phyloP scores from a whole-genome alignment of 2,888 invertebrate genomes.

The Trissolcus japonicus region DNA sequence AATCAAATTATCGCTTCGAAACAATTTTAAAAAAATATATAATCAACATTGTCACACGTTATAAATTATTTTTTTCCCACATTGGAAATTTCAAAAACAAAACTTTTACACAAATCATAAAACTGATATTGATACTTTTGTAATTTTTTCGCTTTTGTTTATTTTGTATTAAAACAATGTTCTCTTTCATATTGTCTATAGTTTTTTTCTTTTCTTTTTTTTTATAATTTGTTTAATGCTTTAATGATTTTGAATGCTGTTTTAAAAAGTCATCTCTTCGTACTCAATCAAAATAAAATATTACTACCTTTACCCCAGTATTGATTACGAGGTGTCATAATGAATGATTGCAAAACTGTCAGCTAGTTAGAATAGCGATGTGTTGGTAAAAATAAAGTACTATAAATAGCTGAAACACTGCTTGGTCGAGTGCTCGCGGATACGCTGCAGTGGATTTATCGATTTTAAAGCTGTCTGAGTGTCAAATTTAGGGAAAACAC shows the following conservation, averaged over 20 bases:
- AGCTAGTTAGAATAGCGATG: slow-evolving; percentile 51
- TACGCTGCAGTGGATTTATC: slow-evolving; percentile 54
- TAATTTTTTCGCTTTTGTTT: no score
- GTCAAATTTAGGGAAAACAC: slow-evolving; percentile 43
- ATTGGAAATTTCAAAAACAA: no score
- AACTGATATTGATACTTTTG: no score
- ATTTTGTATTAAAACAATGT: no score
- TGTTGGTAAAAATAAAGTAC: slow-evolving; percentile 52
- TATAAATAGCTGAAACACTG: slow-evolving; percentile 52
- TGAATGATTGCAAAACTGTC: slow-evolving; percentile 57
- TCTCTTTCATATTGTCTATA: no score
- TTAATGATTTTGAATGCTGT: background rate
- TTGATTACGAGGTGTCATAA: slow-evolving; percentile 57
- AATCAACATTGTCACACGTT: no score
- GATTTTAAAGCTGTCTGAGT: slow-evolving; percentile 54
- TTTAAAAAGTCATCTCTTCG: no score
- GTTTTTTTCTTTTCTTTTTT: background rate
- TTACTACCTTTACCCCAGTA: slow-evolving; percentile 48
- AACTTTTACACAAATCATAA: no score
- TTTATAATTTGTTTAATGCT: no score
- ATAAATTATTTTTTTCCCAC: no score
- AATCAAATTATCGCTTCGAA: slow-evolving; percentile 52
- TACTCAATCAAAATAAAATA: slow-evolving; percentile 6
- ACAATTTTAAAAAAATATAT: background rate
- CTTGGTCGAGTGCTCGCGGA: slow-evolving; percentile 48